Conservation (phyloP, 1,140 invertebrate species). For the Tetraneura akinire region DNA sequence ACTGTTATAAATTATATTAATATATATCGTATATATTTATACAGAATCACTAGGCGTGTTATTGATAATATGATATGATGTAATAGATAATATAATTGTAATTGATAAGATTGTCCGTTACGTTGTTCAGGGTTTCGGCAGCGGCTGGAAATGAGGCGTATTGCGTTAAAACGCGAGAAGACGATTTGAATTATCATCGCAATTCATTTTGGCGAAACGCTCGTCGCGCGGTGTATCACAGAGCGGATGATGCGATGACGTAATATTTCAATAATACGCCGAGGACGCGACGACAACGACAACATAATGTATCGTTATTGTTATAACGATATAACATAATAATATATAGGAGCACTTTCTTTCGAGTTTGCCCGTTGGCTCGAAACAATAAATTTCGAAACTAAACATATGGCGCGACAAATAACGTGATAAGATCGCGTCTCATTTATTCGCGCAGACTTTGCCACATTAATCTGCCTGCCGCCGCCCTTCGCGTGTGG, state of each 20-base stretch:
- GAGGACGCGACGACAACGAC: no score
- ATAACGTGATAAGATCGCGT: conserved; percentile 37
- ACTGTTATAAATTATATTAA: no score
- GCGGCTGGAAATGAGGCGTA: not conserved
- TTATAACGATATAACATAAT: no score
- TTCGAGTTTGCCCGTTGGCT: no score
- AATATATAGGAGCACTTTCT: not conserved
- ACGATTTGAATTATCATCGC: not conserved
- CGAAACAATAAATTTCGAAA: conserved; percentile 10
- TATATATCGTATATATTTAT: no score
- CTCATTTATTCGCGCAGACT: conserved; percentile 24
- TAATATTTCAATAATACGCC: conserved; percentile 14
- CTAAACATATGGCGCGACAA: conserved; percentile 26
- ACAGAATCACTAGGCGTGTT: no score
- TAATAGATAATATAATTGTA: not conserved
- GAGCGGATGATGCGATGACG: conserved; percentile 11
- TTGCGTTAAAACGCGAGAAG: not conserved
- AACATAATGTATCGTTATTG: not conserved
- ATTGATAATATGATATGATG: no score
- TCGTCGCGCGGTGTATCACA: no score
- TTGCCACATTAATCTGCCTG: conserved; percentile 9
- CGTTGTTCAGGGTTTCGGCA: no score
- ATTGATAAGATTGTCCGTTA: not conserved
- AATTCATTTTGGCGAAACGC: not conserved
- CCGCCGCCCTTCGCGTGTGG: not conserved